phyloP scores from a whole-genome alignment of 1,140 invertebrate species.

The Teleogryllus occipitalis region DNA sequence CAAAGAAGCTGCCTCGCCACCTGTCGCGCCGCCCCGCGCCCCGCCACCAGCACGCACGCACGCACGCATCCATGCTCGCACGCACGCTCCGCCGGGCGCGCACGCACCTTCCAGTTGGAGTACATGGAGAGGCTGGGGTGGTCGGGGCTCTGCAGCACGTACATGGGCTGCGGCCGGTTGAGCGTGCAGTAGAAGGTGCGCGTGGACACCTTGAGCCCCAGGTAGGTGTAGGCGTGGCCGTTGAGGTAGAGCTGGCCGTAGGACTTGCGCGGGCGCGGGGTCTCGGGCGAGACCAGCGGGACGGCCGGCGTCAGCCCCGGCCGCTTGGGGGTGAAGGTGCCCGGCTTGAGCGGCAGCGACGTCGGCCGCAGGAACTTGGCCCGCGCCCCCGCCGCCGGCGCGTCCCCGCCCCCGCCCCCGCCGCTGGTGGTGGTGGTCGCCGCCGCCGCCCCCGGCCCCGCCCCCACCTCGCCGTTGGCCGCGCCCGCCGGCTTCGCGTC shows the following conservation, averaged over 20 bases:
- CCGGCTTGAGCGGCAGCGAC: constrained; percentile 70
- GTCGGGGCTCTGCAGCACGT: constrained; percentile 65
- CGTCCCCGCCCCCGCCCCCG: constrained; percentile 25
- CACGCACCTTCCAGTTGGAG: constrained; percentile 78
- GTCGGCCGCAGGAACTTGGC: constrained; percentile 63
- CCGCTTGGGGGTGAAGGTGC: constrained; percentile 66
- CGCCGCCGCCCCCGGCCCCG: too few species aligned
- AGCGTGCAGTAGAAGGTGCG: constrained; percentile 86
- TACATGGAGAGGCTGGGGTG: constrained; percentile 94
- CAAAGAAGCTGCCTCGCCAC: too few species aligned
- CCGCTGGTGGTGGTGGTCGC: constrained; percentile 22
- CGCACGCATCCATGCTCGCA: too few species aligned
- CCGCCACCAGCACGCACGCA: too few species aligned
- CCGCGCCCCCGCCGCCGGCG: constrained; percentile 25
- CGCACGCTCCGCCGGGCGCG: not conserved
- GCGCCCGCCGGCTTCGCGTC: not conserved
- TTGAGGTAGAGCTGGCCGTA: constrained; percentile 80
- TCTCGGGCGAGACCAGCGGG: constrained; percentile 78
- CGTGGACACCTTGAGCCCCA: constrained; percentile 84
- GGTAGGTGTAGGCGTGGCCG: constrained; percentile 85
- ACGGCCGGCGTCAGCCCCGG: constrained; percentile 57
- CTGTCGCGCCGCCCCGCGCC: too few species aligned
- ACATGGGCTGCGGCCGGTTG: constrained; percentile 89
- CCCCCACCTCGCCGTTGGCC: not conserved
- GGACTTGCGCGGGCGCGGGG: constrained; percentile 77